Percentiles rank a stretch among this genome's conserved stretches.
These are phyloP conservation scores for Salvelinus sp. DNA, from an alignment of 2,113 vertebrate species.

Conservation along the genomic window DNA sequence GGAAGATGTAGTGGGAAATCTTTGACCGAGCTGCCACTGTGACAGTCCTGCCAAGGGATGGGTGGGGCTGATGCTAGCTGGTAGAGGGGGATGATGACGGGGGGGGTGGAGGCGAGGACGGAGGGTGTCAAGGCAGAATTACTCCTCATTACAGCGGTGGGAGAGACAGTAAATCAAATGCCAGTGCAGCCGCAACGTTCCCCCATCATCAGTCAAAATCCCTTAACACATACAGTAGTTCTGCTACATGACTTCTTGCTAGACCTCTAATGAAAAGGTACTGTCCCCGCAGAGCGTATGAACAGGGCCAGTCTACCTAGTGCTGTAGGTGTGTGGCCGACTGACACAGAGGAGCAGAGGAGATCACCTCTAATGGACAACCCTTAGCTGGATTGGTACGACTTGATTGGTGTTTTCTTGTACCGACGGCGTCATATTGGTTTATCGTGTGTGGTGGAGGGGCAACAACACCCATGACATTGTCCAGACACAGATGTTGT, in stretches of 20 bases:
- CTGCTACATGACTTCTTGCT: constrained; percentile 31
- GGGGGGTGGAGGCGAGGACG: constrained; percentile 39
- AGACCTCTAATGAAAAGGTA: constrained; percentile 71
- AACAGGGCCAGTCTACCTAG: constrained; percentile 40
- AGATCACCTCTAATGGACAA: not conserved
- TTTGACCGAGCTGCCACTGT: constrained; percentile 14
- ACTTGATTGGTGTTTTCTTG: no score
- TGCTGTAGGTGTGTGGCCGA: constrained; percentile 46
- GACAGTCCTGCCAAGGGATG: constrained; percentile 28
- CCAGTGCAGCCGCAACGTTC: no score
- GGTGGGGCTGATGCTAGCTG: constrained; percentile 23
- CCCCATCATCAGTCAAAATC: no score
- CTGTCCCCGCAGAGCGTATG: constrained; percentile 1
- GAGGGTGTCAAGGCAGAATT: constrained; percentile 1
- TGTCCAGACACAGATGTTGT: constrained; percentile 19
- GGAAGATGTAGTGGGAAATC: constrained; percentile 57
- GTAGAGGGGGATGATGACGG: constrained; percentile 32
- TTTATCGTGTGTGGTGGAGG: no score
- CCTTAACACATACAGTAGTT: no score
- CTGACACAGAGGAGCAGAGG: not conserved
- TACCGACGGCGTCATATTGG: no score
- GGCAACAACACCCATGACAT: no score
- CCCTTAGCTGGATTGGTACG: no score
- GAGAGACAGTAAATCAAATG: no score
- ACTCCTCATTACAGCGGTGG: no score